Conservation (phyloP, 23 tunicate genomes). For the Trididemnum nubilum region DNA sequence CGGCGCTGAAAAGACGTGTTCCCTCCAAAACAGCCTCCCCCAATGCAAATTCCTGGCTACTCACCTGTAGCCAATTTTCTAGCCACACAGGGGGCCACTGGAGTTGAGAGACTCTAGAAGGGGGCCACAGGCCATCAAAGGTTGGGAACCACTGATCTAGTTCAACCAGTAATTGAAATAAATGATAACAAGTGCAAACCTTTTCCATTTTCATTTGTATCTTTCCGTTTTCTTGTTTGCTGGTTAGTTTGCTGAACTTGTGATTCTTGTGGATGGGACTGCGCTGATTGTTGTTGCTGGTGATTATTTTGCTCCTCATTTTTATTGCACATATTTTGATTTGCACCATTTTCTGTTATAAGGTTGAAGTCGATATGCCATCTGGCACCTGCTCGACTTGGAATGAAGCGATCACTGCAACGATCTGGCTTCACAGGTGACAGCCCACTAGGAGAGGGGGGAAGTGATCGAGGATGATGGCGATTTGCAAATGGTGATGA, state of each 20-base stretch:
- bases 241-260: constrained; percentile 27
- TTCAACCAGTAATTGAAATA: no score
- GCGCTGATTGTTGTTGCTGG: constrained; percentile 22
- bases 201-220: constrained; percentile 79
- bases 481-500: constrained; percentile 89
- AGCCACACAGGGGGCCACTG: no score
- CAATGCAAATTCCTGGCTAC: no score
- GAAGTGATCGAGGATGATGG: constrained; percentile 62
- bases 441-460: constrained; percentile 75
- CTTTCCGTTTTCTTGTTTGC: constrained; percentile 61
- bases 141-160: no score
- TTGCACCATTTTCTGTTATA: constrained; percentile 59
- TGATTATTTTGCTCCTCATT: constrained; percentile 35
- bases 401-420: constrained; percentile 82
- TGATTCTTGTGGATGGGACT: constrained; percentile 51
- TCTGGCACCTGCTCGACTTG: constrained; percentile 80
- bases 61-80: no score
- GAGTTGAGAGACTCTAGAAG: no score
- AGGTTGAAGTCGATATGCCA: constrained; percentile 92
- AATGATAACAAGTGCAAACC: no score
- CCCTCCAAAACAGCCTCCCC: no score
- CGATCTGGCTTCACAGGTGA: constrained; percentile 86
- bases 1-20: no score
- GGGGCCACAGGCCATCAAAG: no score
- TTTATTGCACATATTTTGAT: constrained; percentile 20